Conservation (phyloP, 2,113 vertebrate genomes). For the Gymnobelideus leadbeateri region DNA sequence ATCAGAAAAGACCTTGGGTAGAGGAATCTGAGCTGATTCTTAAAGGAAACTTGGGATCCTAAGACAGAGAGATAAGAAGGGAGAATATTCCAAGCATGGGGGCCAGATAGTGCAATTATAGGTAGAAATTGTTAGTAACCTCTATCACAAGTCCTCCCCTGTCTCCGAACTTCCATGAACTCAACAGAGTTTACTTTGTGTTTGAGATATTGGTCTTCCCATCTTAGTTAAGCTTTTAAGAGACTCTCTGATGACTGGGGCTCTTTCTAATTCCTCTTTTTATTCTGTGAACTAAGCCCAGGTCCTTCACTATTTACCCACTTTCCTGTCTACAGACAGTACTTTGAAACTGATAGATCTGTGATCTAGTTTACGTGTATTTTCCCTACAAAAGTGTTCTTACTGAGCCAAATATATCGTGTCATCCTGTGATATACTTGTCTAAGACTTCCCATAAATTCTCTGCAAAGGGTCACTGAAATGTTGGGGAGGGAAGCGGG, state of each 20-base stretch:
- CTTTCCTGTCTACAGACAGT: not conserved
- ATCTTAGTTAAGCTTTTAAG: not conserved
- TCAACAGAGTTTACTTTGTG: not conserved
- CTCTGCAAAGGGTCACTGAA: not conserved
- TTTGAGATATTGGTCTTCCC: not conserved
- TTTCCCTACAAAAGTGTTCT: not conserved
- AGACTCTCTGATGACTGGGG: not conserved
- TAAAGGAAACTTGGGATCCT: not conserved
- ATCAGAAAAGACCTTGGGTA: not conserved
- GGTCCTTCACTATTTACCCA: not conserved
- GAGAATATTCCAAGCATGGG: not conserved
- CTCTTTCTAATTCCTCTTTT: not conserved
- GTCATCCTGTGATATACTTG: not conserved
- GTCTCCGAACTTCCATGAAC: not conserved
- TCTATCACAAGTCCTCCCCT: not conserved
- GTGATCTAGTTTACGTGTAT: not conserved
- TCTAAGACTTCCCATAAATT: not conserved
- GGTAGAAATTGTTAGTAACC: not conserved
- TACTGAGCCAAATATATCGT: not conserved
- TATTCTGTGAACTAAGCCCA: not conserved
- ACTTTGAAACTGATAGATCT: not conserved
- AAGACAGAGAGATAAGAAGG: not conserved
- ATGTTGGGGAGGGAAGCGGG: not conserved
- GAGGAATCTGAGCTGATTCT: not conserved
- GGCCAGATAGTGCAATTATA: not conserved